Base-by-base conservation (phyloP, 92 coral and sea anemone species). In the Actinostola sp. region DNA sequence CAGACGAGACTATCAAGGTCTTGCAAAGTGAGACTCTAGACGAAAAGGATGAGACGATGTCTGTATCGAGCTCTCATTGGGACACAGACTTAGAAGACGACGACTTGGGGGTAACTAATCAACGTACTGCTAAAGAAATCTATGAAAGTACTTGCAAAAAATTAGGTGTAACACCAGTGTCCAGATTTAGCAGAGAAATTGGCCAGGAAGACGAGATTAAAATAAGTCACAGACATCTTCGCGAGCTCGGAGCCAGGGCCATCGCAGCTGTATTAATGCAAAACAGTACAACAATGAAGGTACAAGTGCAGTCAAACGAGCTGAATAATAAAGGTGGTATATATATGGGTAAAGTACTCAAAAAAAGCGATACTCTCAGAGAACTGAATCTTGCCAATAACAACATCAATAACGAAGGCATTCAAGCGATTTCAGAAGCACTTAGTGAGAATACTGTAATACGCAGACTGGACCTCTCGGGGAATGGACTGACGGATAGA, bases 321-420 rank as follows among this genome's bases (percentile, higher is more conserved):
- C 65, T 93, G 0, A 85, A 66, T 51, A 77, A 56, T 25, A 84
- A 74, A 51, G 93, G 96, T 0, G 92, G 93, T n/a, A 60, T 82
- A 13, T 82, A 91, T 52, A 72, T 93, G 36, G 98, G 89, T 12
- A 75, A 84, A 41, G 84, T 90, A 27, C 65, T 93, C 38, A 76
- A 59, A 13, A 70, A 51, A 45, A 93, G 88, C 78, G 48, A 78
- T 6, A 76, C 79, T 35, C 90, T 93, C 23, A 90, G 77, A 23
- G 97, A 93, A 44, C 59, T 93, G 38, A 81, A 90, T 62, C 69
- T 90, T 35, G 92, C 93, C 27, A 79, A 93, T 56, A 93, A 93
- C 74, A 86, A 85, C 56, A 80, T 93, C 55, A 83, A 67, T 8
- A 76, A 79, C 27, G 89, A 79, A 39, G 98, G 89, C 9, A 77